Base-by-base conservation (phyloP, 1,140 invertebrate genomes). In the Penaeus chinensis region DNA sequence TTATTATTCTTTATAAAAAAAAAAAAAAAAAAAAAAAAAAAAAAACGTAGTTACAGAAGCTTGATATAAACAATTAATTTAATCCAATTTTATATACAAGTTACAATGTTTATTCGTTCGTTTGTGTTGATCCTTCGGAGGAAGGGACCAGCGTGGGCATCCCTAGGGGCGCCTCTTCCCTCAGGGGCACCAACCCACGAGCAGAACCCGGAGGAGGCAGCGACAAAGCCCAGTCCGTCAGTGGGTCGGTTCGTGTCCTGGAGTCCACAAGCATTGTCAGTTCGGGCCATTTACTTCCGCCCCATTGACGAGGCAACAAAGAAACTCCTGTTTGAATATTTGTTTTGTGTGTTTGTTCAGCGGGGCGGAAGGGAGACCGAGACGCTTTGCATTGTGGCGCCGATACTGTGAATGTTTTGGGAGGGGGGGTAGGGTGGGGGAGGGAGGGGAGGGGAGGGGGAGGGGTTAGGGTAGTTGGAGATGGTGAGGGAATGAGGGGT, bases 291-390 rank as follows among this genome's bases (percentile, higher is more conserved):
- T 74, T 74, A 24, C 37, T 74, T 74, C 69, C 69, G 69, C 24
- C 19, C 69, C 69, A 74, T 74, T 74, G 69, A 74, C 24, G 24
- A 24, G 19, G 69, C 69, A 74, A 74, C 69, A 74, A 74, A 74
- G 69, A 74, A 24, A 74, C 69, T 74, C 37, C 69, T 74, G 69
- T 74, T 74, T 32, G 37, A 74, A 74, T 74, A 74, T 74, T 74
- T 74, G 69, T 74, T 74, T 74, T 74, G 69, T 74, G 69, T 74
- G 69, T 74, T 74, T 74, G 69, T n/a, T n/a, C 69, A 74, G 24
- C 69, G 69, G 69, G 24, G 69, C 37, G 69, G 69, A 74, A 74
- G 24, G 24, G 69, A 74, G 24, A 69, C 24, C 69, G 69, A 74
- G 24, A 32, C 69, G 24, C 37, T 32, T 18, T 24, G 24, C 69